Evolutionary conservation across 2,113 vertebrate species (phyloP).

Genomic region (Clarias magur): DNA sequence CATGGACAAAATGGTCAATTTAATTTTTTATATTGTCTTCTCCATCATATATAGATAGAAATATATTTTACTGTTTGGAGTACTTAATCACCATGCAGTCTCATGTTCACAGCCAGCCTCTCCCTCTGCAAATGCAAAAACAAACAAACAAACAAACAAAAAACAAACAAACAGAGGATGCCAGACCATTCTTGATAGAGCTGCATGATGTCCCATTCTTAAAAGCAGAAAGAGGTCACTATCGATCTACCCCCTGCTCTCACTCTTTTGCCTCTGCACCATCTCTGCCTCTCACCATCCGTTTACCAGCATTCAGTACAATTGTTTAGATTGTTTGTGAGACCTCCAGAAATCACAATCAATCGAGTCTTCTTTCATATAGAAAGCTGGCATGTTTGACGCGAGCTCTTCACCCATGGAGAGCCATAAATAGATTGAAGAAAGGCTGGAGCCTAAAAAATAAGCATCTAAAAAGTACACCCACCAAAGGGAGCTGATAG

Average conservation of each 20-base stretch:
- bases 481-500: constrained; percentile 22
- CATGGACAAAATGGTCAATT: background rate
- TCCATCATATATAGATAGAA: background rate
- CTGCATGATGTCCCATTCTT: constrained; percentile 27
- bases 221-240: constrained; percentile 54
- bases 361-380: constrained; percentile 20
- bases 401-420: background rate
- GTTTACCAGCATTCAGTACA: constrained; percentile 15
- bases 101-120: background rate
- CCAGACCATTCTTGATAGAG: background rate
- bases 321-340: constrained; percentile 28
- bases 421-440: background rate
- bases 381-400: background rate
- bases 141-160: background rate
- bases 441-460: constrained; percentile 7
- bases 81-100: background rate
- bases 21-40: background rate
- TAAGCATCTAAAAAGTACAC: constrained; percentile 4
- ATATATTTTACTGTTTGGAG: background rate
- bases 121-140: background rate
- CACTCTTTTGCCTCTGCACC: constrained; percentile 25
- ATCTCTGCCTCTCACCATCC: constrained; percentile 18
- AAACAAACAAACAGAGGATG: background rate
- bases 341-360: constrained; percentile 33
- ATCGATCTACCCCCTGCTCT: constrained; percentile 50